Evolutionary conservation across 2,888 invertebrate species (phyloP).

Genomic region (Oegoconia quadripuncta): DNA sequence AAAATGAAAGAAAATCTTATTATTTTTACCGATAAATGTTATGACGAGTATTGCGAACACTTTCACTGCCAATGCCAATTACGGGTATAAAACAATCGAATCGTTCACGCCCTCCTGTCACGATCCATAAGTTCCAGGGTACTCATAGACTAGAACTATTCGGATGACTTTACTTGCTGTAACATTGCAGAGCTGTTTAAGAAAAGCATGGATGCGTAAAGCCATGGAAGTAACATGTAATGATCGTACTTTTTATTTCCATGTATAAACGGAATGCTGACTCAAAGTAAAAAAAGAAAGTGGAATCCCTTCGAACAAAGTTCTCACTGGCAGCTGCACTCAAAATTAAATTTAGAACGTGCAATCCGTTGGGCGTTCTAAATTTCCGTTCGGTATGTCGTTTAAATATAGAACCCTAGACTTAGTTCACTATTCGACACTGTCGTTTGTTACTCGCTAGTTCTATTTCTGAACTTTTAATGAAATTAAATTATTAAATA

Average conservation of each 20-base stretch:
- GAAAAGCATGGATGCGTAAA: neutral
- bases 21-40: too few species aligned
- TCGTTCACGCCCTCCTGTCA: conserved; percentile 38
- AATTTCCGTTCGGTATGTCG: conserved; percentile 71
- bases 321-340: conserved; percentile 73
- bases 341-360: conserved; percentile 63
- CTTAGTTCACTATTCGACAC: conserved; percentile 73
- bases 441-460: conserved; percentile 23
- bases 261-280: conserved; percentile 16
- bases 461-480: conserved; percentile 13
- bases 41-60: too few species aligned
- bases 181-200: neutral
- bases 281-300: conserved; percentile 30
- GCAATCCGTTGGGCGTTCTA: conserved; percentile 73
- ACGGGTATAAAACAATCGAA: conserved; percentile 48
- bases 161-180: neutral
- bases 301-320: conserved; percentile 62
- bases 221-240: neutral
- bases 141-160: neutral
- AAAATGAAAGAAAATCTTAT: too few species aligned
- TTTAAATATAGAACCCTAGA: conserved; percentile 69
- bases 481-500: conserved; percentile 8
- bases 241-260: conserved; percentile 4
- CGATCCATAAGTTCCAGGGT: conserved; percentile 23
- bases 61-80: too few species aligned